Conservation (phyloP, 2,888 invertebrate genomes). For the Melieria picta region DNA sequence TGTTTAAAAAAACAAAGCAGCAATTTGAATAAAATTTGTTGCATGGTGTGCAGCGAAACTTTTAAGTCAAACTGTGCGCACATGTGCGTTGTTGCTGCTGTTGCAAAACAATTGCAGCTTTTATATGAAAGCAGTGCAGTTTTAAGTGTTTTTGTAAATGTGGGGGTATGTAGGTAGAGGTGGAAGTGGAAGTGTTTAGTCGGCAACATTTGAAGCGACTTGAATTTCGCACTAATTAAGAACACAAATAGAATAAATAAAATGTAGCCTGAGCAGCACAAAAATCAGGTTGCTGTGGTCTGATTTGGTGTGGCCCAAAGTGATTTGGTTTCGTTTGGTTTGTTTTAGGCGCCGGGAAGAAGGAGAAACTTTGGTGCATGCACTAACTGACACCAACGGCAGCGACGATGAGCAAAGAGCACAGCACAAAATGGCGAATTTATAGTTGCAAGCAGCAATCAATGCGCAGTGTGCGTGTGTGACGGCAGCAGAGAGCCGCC, state of each 20-base stretch:
- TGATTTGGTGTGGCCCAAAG: no score
- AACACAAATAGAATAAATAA: slow-evolving; percentile 18
- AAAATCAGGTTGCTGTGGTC: no score
- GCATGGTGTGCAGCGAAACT: neutral
- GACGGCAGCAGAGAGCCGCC: no score
- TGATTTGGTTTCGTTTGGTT: no score
- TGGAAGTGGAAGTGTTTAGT: neutral
- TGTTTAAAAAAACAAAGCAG: no score
- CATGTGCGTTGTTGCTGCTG: slow-evolving; percentile 4
- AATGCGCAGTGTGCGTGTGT: no score
- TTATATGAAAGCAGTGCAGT: neutral
- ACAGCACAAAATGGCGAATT: neutral
- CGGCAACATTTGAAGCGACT: slow-evolving; percentile 21
- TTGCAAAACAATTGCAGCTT: neutral
- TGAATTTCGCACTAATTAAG: slow-evolving; percentile 34
- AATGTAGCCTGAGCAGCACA: no score
- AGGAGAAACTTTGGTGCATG: neutral
- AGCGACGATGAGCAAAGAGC: neutral
- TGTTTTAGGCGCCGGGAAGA: neutral
- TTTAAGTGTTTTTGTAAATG: neutral
- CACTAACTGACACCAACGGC: neutral
- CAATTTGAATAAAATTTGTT: slow-evolving; percentile 21
- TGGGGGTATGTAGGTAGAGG: no score
- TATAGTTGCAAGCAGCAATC: neutral
- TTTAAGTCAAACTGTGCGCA: neutral